Percentiles rank a stretch among this genome's conserved stretches.
Conservation (phyloP, 2,888 invertebrate genomes). For the Erannis defoliaria region DNA sequence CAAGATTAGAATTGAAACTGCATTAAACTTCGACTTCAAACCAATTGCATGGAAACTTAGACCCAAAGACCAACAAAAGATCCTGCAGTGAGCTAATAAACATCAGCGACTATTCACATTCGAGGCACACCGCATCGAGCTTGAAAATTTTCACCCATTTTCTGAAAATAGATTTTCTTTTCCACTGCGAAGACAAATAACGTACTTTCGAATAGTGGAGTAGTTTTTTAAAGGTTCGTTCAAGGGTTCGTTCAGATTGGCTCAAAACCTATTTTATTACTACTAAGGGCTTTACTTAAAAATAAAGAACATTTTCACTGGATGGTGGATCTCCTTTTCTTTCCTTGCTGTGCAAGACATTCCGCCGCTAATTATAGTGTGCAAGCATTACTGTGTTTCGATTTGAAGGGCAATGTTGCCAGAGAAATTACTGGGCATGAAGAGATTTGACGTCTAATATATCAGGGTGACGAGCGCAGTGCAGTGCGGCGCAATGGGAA, state of each 20-base stretch:
- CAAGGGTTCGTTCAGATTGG: not conserved
- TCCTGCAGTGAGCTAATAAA: slow-evolving; percentile 42
- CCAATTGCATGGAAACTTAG: slow-evolving; percentile 23
- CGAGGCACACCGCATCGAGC: slow-evolving; percentile 37
- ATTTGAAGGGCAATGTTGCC: too few relatives aligned
- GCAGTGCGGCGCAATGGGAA: too few relatives aligned
- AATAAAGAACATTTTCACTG: too few relatives aligned
- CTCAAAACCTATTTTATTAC: not conserved
- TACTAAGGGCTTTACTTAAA: too few relatives aligned
- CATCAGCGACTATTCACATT: slow-evolving; percentile 40
- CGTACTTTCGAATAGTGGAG: slow-evolving; percentile 25
- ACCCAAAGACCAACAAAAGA: slow-evolving; percentile 34
- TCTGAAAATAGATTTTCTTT: slow-evolving; percentile 43
- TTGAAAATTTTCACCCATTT: slow-evolving; percentile 46
- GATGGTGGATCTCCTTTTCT: too few relatives aligned
- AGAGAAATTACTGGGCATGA: too few relatives aligned
- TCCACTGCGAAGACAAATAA: slow-evolving; percentile 42
- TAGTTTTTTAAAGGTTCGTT: slow-evolving; percentile 22
- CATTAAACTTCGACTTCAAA: slow-evolving; percentile 11
- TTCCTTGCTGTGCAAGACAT: too few relatives aligned
- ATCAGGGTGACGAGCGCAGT: too few relatives aligned
- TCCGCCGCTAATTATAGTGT: too few relatives aligned
- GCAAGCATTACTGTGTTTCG: too few relatives aligned
- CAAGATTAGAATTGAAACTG: not conserved
- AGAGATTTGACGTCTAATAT: too few relatives aligned